A percentile compares a stretch with the other conserved stretches of the same genome.
Conservation (phyloP, 2,113 vertebrate species). For the Beaufortia kweichowensis region DNA sequence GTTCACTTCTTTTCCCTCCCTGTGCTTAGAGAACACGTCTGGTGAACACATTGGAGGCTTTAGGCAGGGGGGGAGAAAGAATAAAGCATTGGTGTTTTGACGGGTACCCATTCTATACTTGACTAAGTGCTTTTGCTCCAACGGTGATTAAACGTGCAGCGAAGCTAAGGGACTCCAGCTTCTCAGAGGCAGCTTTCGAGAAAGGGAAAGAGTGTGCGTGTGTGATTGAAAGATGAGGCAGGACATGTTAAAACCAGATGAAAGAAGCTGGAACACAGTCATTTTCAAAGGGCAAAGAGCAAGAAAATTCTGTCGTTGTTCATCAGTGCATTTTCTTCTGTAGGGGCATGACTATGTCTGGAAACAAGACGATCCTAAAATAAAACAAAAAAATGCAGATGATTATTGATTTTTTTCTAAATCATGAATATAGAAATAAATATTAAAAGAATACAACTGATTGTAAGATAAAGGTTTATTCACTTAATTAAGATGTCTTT, state of each 20-base stretch:
- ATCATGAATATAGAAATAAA: too few species aligned
- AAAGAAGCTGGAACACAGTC: slow-evolving; percentile 32
- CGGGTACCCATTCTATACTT: neutral
- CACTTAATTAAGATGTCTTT: too few species aligned
- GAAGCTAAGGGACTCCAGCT: slow-evolving; percentile 20
- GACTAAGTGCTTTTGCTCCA: slow-evolving; percentile 32
- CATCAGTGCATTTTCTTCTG: slow-evolving; percentile 64
- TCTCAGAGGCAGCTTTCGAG: neutral
- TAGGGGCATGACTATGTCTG: slow-evolving; percentile 48
- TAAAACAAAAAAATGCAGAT: slow-evolving; percentile 5
- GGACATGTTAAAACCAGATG: slow-evolving; percentile 58
- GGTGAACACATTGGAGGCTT: slow-evolving; percentile 35
- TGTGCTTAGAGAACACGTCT: slow-evolving; percentile 32
- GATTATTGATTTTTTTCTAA: too few species aligned
- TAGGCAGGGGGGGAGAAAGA: slow-evolving; percentile 17
- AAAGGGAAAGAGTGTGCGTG: neutral
- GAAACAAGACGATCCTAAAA: slow-evolving; percentile 53
- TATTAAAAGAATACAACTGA: too few species aligned
- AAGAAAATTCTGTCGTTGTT: slow-evolving; percentile 42
- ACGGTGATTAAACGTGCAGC: slow-evolving; percentile 20
- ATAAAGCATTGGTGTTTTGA: slow-evolving; percentile 23
- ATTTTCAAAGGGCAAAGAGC: slow-evolving; percentile 56
- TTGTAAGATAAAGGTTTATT: too few species aligned
- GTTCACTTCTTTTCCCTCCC: slow-evolving; percentile 2
- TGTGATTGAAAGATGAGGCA: slow-evolving; percentile 2